These are phyloP conservation scores for Ectemnius lituratus DNA, from an alignment of 2,888 invertebrate genomes.

Conservation along the genomic window DNA sequence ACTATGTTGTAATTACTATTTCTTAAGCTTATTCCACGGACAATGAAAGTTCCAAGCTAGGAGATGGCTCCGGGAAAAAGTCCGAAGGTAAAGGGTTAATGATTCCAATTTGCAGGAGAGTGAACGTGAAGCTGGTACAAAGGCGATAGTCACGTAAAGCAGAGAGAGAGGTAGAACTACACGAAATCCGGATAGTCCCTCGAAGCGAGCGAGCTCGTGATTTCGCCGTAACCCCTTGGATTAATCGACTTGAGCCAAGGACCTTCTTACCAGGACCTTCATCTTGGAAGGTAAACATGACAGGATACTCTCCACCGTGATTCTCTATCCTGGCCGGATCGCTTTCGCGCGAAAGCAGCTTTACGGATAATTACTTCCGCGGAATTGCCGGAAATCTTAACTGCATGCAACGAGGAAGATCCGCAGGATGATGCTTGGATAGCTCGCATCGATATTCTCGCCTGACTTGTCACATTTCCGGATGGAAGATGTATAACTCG, in stretches of 20 bases:
- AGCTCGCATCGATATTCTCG: background rate
- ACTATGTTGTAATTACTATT: no score
- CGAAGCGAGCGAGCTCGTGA: background rate
- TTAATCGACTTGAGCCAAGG: constrained; percentile 4
- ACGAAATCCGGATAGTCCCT: background rate
- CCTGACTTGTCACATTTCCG: background rate
- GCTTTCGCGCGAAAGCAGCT: background rate
- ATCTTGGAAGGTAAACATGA: constrained; percentile 7
- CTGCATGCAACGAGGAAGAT: no score
- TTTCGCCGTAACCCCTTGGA: constrained; percentile 8
- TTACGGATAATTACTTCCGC: constrained; percentile 3
- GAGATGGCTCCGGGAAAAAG: no score
- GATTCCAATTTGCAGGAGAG: no score
- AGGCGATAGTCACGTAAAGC: constrained; percentile 5
- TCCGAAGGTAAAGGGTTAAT: no score
- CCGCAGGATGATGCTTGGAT: no score
- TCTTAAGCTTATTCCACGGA: no score
- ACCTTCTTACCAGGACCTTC: background rate
- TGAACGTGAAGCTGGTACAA: background rate
- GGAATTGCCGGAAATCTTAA: background rate
- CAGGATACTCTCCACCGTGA: background rate
- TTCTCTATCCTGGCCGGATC: background rate
- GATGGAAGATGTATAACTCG: background rate
- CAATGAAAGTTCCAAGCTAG: no score
- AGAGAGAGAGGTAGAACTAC: no score